phyloP scores from a whole-genome alignment of 2,113 vertebrate genomes.

The Brachionichthys hirsutus region DNA sequence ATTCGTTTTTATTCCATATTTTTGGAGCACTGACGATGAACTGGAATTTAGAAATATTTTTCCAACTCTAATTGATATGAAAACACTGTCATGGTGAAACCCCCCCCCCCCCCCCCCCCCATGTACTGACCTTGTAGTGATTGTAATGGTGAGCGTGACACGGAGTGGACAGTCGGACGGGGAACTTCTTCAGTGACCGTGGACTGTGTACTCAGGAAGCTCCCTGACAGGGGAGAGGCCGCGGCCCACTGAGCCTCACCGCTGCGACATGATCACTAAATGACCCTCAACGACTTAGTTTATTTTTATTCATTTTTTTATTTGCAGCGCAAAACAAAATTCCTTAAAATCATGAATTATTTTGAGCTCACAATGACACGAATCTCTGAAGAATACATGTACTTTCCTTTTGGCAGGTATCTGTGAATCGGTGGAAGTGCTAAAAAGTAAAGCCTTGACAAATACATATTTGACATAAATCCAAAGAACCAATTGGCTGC shows the following conservation, averaged over 20 bases:
- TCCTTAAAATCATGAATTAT: too few species aligned
- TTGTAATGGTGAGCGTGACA: background rate
- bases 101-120: too few species aligned
- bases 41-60: too few species aligned
- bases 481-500: background rate
- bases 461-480: background rate
- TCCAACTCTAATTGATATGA: too few species aligned
- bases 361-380: background rate
- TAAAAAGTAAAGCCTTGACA: background rate
- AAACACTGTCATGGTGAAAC: too few species aligned
- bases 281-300: background rate
- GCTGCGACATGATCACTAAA: background rate
- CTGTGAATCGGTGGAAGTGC: background rate
- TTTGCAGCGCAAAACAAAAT: too few species aligned
- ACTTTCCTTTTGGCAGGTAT: background rate
- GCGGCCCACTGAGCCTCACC: slow-evolving; percentile 8
- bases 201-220: slow-evolving; percentile 47
- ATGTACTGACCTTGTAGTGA: slow-evolving; percentile 5
- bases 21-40: too few species aligned
- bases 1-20: too few species aligned
- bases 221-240: slow-evolving; percentile 27
- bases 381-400: background rate
- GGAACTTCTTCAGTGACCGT: slow-evolving; percentile 22
- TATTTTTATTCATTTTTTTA: too few species aligned
- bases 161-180: slow-evolving; percentile 28